A percentile compares a stretch with the other conserved stretches of the same genome.
phyloP scores from a whole-genome alignment of 2,797 vertebrate species.

The Cichlasoma orientale region DNA sequence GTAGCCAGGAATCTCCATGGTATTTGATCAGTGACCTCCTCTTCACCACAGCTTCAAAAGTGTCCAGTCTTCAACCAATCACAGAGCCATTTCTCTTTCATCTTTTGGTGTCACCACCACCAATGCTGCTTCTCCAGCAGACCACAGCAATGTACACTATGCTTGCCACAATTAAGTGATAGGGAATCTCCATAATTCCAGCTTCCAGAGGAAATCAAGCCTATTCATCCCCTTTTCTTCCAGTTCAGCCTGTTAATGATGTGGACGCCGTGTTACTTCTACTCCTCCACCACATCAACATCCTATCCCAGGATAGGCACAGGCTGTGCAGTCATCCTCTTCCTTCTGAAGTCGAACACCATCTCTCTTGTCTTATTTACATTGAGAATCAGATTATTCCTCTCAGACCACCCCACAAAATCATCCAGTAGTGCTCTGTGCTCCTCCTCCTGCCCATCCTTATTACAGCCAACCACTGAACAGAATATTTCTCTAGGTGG shows the following conservation, averaged over 20 bases:
- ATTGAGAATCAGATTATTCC: not conserved
- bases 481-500: not conserved
- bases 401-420: not conserved
- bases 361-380: too few species aligned
- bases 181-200: not conserved
- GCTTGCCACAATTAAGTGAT: not conserved
- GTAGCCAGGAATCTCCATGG: not conserved
- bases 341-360: too few species aligned
- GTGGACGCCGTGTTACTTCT: not conserved
- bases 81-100: not conserved
- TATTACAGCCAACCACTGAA: not conserved
- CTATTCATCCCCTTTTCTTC: not conserved
- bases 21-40: not conserved
- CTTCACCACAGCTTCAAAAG: not conserved
- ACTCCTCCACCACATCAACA: not conserved
- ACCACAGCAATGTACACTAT: not conserved
- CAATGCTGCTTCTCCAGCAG: not conserved
- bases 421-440: too few species aligned
- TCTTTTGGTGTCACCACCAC: not conserved
- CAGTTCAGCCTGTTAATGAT: not conserved
- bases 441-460: not conserved
- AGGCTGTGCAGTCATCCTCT: too few species aligned
- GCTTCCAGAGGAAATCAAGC: not conserved
- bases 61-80: not conserved
- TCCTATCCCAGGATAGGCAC: not conserved